Evolutionary conservation across 2,888 invertebrate genomes (phyloP).

Genomic region (Drosophila paramelanica): DNA sequence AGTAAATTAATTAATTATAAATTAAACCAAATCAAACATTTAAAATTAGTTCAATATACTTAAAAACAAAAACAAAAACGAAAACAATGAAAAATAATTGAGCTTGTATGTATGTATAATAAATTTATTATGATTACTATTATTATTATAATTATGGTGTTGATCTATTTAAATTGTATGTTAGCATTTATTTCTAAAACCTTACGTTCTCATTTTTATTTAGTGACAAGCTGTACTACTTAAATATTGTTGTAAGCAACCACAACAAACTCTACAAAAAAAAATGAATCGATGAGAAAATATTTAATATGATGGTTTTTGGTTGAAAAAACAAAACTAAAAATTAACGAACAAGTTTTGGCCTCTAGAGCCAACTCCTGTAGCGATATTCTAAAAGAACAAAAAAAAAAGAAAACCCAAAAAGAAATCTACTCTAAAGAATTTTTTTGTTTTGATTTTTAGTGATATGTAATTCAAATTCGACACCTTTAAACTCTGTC

Average conservation of each 20-base stretch:
- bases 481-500: conserved; percentile 66
- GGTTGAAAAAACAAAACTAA: conserved; percentile 46
- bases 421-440: conserved; percentile 42
- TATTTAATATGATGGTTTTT: conserved; percentile 46
- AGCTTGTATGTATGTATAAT: conserved; percentile 76
- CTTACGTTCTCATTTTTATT: conserved; percentile 52
- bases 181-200: conserved; percentile 59
- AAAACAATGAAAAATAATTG: conserved; percentile 44
- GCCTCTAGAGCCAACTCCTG: conserved; percentile 60
- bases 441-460: conserved; percentile 65
- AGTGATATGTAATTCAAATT: conserved; percentile 71
- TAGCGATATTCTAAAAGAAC: conserved; percentile 76
- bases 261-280: conserved; percentile 23
- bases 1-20: conserved; percentile 71
- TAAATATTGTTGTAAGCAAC: conserved; percentile 26
- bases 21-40: conserved; percentile 74
- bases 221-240: conserved; percentile 19
- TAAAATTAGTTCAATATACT: conserved; percentile 64
- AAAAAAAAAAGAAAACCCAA: conserved; percentile 12
- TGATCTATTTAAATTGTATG: conserved; percentile 54
- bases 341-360: conserved; percentile 50
- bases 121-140: conserved; percentile 66
- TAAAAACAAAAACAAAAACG: conserved; percentile 30
- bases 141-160: conserved; percentile 54
- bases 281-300: conserved; percentile 48